Conservation (phyloP, 2,113 vertebrate genomes). For the Neodon shergylaensis region DNA sequence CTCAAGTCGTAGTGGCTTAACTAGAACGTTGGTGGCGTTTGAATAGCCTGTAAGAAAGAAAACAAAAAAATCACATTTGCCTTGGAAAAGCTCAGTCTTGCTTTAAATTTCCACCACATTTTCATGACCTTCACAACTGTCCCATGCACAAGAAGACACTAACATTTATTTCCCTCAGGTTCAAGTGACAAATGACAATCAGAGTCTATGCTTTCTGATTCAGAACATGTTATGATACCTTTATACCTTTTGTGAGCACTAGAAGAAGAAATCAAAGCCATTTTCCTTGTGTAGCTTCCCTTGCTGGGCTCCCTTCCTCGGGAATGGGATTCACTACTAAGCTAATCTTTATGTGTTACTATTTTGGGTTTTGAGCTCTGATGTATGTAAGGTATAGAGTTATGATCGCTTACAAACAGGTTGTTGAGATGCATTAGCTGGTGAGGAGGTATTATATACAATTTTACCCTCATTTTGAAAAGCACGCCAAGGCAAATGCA, state of each 20-base stretch:
- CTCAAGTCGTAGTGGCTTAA: not conserved
- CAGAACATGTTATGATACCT: not conserved
- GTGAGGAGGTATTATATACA: slow-evolving; percentile 56
- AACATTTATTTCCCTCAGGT: not conserved
- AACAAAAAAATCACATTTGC: not conserved
- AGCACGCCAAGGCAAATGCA: not conserved
- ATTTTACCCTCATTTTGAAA: slow-evolving; percentile 56
- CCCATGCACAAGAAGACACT: not conserved
- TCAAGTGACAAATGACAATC: not conserved
- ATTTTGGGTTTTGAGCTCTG: not conserved
- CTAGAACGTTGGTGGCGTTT: not conserved
- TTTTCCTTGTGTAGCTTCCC: not conserved
- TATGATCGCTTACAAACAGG: slow-evolving; percentile 14
- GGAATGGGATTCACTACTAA: slow-evolving; percentile 23
- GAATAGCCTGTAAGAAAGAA: not conserved
- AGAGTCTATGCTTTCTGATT: not conserved
- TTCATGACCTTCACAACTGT: not conserved
- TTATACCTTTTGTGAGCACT: not conserved
- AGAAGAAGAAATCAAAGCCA: not conserved
- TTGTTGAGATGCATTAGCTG: slow-evolving; percentile 22
- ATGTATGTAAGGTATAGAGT: not conserved
- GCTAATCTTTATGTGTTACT: not conserved
- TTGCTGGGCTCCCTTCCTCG: not conserved
- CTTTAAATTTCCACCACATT: not conserved
- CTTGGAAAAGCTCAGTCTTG: not conserved